Percentiles rank a stretch among this genome's conserved stretches.
These are phyloP conservation scores for Caenorhabditis uteleia DNA, from an alignment of 2,888 invertebrate species.

Conservation along the genomic window DNA sequence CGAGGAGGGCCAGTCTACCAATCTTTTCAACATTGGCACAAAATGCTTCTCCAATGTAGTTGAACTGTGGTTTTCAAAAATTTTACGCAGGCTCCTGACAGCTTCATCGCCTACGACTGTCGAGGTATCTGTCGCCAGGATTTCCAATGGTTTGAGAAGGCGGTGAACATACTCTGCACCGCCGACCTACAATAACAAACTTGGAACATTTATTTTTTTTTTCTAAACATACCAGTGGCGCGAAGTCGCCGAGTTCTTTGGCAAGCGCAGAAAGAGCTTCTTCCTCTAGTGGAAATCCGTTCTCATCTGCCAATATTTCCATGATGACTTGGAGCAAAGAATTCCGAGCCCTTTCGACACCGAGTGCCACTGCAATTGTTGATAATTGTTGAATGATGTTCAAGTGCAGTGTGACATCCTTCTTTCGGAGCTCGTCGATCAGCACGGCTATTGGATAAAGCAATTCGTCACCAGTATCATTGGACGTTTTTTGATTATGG, in stretches of 20 bases:
- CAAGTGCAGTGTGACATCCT: constrained; percentile 83
- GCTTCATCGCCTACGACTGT: constrained; percentile 99
- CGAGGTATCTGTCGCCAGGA: constrained; percentile 95
- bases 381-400: constrained; percentile 75
- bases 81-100: constrained; percentile 85
- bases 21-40: constrained; percentile 89
- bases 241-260: constrained; percentile 95
- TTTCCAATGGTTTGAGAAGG: constrained; percentile 85
- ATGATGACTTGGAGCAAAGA: constrained; percentile 93
- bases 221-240: constrained; percentile 78
- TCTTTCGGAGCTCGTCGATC: constrained; percentile 98
- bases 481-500: constrained; percentile 39
- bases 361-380: constrained; percentile 96
- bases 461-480: constrained; percentile 80
- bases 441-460: constrained; percentile 98
- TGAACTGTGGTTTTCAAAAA: constrained; percentile 91
- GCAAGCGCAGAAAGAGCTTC: constrained; percentile 96
- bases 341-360: constrained; percentile 90
- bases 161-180: constrained; percentile 95
- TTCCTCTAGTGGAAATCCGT: no score
- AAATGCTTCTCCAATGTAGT: constrained; percentile 92
- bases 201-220: constrained; percentile 2
- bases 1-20: constrained; percentile 87
- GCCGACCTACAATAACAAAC: constrained; percentile 75
- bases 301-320: constrained; percentile 99